These are phyloP conservation scores for Agrilus biguttatus DNA, from an alignment of 2,888 invertebrate genomes.

Conservation along the genomic window DNA sequence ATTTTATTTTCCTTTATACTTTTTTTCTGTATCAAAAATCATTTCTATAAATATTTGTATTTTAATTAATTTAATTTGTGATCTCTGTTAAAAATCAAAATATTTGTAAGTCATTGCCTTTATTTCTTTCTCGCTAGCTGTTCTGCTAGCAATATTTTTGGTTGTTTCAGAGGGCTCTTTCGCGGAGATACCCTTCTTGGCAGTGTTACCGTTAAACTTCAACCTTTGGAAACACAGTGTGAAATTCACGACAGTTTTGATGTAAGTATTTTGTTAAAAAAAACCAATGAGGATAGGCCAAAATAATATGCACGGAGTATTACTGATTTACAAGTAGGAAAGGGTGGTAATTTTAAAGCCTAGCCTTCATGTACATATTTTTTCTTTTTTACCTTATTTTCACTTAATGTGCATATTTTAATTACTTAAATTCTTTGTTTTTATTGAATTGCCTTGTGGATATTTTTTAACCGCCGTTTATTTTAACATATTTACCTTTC, in stretches of 20 bases:
- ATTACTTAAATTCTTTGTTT: too few relatives aligned
- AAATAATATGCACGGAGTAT: too few relatives aligned
- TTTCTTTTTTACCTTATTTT: too few relatives aligned
- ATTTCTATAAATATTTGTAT: too few relatives aligned
- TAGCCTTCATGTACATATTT: too few relatives aligned
- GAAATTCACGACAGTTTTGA: constrained; percentile 85
- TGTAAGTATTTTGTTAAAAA: constrained; percentile 44
- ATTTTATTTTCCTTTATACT: neutral
- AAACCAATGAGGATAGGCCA: neutral
- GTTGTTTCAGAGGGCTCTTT: constrained; percentile 86
- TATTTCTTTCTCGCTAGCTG: constrained; percentile 20
- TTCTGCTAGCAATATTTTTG: constrained; percentile 29
- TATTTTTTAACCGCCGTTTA: neutral
- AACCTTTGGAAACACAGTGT: constrained; percentile 77
- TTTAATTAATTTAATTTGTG: too few relatives aligned
- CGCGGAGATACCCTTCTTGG: constrained; percentile 78
- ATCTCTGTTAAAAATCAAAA: constrained; percentile 1
- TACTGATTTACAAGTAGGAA: too few relatives aligned
- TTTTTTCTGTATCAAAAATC: too few relatives aligned
- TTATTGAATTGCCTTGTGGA: too few relatives aligned
- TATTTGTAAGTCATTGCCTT: constrained; percentile 12
- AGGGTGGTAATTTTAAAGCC: too few relatives aligned
- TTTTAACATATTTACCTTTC: constrained; percentile 15
- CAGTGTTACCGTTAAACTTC: constrained; percentile 67
- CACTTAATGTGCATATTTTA: too few relatives aligned